Percentiles rank a stretch among this genome's conserved stretches.
Conservation (phyloP, 1,140 invertebrate species). For the Euglossa dilemma region DNA sequence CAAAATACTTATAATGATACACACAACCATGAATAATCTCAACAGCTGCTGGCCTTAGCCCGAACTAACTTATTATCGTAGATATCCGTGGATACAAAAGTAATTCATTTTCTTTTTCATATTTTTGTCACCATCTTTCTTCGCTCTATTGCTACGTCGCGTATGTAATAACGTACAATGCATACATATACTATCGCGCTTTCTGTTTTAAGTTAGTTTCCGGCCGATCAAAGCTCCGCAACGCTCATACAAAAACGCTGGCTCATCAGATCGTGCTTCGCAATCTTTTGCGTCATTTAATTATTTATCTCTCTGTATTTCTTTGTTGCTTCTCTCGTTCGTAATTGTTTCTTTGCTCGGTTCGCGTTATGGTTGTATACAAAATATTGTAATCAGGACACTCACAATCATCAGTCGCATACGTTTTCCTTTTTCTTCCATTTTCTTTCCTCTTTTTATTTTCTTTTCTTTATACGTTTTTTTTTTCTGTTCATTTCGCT, state of each 20-base stretch:
- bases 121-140: conserved; percentile 36
- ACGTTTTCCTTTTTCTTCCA: neutral
- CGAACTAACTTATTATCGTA: conserved; percentile 74
- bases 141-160: conserved; percentile 58
- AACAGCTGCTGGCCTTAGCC: conserved; percentile 80
- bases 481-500: neutral
- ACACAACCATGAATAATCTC: conserved; percentile 83
- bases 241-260: neutral
- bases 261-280: neutral
- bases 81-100: conserved; percentile 73
- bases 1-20: conserved; percentile 82
- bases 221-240: conserved; percentile 38
- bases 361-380: conserved; percentile 61
- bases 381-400: conserved; percentile 69
- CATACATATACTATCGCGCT: neutral
- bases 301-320: neutral
- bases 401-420: conserved; percentile 51
- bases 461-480: neutral
- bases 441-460: neutral
- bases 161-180: conserved; percentile 2
- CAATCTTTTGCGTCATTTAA: neutral
- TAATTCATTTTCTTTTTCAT: conserved; percentile 44
- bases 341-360: neutral
- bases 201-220: conserved; percentile 46
- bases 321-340: conserved; percentile 16